Evolutionary conservation across 2,888 invertebrate genomes (phyloP).

Genomic region (Lagria hirta): DNA sequence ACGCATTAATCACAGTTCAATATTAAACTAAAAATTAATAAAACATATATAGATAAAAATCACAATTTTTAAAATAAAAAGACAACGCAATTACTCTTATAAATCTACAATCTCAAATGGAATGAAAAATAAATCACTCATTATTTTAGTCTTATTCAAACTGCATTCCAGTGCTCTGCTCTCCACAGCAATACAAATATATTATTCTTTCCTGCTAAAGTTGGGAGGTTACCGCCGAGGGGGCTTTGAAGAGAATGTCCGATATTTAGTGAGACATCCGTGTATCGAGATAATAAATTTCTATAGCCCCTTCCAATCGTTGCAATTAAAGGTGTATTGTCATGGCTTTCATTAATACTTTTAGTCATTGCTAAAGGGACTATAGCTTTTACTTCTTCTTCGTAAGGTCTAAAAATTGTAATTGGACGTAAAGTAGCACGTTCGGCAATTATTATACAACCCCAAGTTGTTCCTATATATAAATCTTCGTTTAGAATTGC

Average conservation of each 20-base stretch:
- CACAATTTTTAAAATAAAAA: constrained; percentile 11
- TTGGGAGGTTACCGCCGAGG: constrained; percentile 33
- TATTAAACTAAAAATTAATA: constrained; percentile 11
- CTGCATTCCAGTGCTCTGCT: constrained; percentile 68
- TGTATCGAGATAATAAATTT: constrained; percentile 68
- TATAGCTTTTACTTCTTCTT: constrained; percentile 73
- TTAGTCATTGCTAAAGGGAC: constrained; percentile 57
- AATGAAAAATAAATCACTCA: constrained; percentile 17
- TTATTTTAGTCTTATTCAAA: constrained; percentile 35
- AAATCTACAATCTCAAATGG: constrained; percentile 13
- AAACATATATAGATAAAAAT: constrained; percentile 12
- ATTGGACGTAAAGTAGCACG: constrained; percentile 77
- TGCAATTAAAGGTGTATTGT: constrained; percentile 62
- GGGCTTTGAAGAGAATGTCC: constrained; percentile 51
- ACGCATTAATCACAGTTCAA: constrained; percentile 22
- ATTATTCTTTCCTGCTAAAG: constrained; percentile 46
- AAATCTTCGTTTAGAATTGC: constrained; percentile 69
- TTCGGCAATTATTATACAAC: constrained; percentile 89
- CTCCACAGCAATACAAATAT: constrained; percentile 73
- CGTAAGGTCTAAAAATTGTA: constrained; percentile 89
- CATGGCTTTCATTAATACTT: constrained; percentile 51
- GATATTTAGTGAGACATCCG: constrained; percentile 56
- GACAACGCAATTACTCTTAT: constrained; percentile 5
- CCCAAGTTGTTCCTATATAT: constrained; percentile 93
- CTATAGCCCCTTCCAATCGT: constrained; percentile 85